A percentile compares a stretch with the other conserved stretches of the same genome.
phyloP scores from a whole-genome alignment of 2,888 invertebrate species.

The Chrysolina americana region DNA sequence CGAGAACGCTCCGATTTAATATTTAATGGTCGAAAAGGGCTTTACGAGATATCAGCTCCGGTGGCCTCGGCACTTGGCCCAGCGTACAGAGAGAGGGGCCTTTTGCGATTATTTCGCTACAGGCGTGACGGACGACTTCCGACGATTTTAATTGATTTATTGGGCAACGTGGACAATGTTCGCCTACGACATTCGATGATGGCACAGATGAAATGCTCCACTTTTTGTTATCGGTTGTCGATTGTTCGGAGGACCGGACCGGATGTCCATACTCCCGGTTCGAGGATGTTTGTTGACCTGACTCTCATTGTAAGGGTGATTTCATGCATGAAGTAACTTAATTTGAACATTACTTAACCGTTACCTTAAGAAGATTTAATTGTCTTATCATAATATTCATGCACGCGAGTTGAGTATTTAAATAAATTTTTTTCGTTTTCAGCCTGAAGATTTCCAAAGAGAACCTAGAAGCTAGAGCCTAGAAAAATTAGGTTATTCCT shows the following conservation, averaged over 20 bases:
- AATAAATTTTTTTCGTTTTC: too few relatives aligned
- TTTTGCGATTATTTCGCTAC: constrained; percentile 30
- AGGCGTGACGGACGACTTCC: constrained; percentile 29
- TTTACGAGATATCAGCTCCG: neutral
- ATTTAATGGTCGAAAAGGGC: constrained; percentile 22
- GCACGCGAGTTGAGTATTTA: too few relatives aligned
- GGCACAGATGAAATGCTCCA: neutral
- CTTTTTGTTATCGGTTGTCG: neutral
- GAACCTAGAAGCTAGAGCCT: too few relatives aligned
- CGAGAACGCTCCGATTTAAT: constrained; percentile 10
- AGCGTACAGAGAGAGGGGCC: neutral
- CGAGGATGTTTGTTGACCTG: too few relatives aligned
- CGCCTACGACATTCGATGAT: neutral
- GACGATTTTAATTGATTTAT: constrained; percentile 33
- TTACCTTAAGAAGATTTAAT: too few relatives aligned
- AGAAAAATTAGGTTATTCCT: too few relatives aligned
- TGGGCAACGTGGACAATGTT: constrained; percentile 24
- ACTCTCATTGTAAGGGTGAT: too few relatives aligned
- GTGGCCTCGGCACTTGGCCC: constrained; percentile 7
- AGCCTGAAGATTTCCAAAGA: too few relatives aligned
- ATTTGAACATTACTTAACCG: too few relatives aligned
- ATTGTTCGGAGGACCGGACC: neutral
- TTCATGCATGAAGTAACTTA: too few relatives aligned
- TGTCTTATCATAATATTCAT: too few relatives aligned
- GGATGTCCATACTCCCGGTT: too few relatives aligned